Percentiles rank a stretch among this genome's conserved stretches.
Conservation (phyloP, 1,140 invertebrate genomes). For the Neodiprion lecontei region DNA sequence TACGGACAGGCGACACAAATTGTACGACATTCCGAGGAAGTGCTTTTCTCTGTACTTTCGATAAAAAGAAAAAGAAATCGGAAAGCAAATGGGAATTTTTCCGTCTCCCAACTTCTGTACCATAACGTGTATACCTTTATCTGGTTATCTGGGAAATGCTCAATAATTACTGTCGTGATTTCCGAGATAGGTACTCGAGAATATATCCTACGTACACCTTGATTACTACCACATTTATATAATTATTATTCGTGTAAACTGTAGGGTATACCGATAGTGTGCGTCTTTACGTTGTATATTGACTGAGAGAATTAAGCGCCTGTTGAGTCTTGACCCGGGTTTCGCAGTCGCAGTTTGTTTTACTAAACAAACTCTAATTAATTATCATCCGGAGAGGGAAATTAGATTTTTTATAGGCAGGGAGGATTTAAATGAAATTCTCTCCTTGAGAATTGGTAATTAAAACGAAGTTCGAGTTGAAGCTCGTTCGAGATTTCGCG, state of each 20-base stretch:
- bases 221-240: neutral
- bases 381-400: neutral
- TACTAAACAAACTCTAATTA: conserved; percentile 10
- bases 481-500: neutral
- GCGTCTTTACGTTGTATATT: neutral
- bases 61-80: too few relatives aligned
- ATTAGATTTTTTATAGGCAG: neutral
- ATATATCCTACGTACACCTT: too few relatives aligned
- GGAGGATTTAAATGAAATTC: neutral
- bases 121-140: too few relatives aligned
- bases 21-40: too few relatives aligned
- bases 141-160: too few relatives aligned
- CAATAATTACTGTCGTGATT: too few relatives aligned
- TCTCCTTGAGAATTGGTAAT: neutral
- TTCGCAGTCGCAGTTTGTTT: neutral
- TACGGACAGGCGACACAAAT: too few relatives aligned
- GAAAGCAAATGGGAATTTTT: too few relatives aligned
- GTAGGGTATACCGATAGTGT: neutral
- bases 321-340: neutral
- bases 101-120: too few relatives aligned
- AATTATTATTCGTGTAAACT: neutral
- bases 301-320: neutral
- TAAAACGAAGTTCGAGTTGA: neutral
- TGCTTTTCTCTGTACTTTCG: too few relatives aligned
- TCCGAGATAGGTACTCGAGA: too few relatives aligned